A percentile compares a stretch with the other conserved stretches of the same genome.
Conservation (phyloP, 2,888 invertebrate species). For the Linyphia triangularis region DNA sequence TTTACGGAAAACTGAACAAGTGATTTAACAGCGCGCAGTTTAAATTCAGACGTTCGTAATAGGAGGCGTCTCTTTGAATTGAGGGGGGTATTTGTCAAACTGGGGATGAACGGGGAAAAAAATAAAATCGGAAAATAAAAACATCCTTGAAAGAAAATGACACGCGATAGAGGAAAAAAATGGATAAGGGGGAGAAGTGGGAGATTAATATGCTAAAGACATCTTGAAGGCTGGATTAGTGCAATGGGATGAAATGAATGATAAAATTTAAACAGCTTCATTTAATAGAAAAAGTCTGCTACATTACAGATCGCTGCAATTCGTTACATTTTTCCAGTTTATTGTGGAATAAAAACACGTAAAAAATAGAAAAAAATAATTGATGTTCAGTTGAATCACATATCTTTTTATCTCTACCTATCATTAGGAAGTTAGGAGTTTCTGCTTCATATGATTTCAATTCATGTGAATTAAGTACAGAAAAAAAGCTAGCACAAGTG, state of each 20-base stretch:
- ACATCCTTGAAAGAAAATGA: neutral
- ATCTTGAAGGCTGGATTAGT: constrained; percentile 42
- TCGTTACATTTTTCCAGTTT: neutral
- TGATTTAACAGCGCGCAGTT: constrained; percentile 59
- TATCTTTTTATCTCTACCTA: neutral
- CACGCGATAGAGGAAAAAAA: constrained; percentile 9
- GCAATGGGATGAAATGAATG: constrained; percentile 38
- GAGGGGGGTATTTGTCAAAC: constrained; percentile 60
- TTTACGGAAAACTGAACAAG: constrained; percentile 56
- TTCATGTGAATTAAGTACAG: neutral
- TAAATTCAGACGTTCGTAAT: constrained; percentile 54
- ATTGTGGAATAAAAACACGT: neutral
- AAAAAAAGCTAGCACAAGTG: too few species aligned
- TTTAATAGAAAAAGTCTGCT: constrained; percentile 16
- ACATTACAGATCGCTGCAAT: neutral
- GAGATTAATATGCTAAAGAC: constrained; percentile 20
- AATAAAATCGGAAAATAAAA: constrained; percentile 4
- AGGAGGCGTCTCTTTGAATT: constrained; percentile 25
- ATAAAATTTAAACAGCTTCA: constrained; percentile 32
- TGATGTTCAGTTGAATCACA: too few species aligned
- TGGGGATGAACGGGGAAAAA: neutral
- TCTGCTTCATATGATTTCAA: neutral
- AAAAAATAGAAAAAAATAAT: neutral
- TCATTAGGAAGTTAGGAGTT: neutral
- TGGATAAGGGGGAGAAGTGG: neutral